A percentile compares a stretch with the other conserved stretches of the same genome.
phyloP scores from a whole-genome alignment of 2,888 invertebrate species.

The Bembecia ichneumoniformis region DNA sequence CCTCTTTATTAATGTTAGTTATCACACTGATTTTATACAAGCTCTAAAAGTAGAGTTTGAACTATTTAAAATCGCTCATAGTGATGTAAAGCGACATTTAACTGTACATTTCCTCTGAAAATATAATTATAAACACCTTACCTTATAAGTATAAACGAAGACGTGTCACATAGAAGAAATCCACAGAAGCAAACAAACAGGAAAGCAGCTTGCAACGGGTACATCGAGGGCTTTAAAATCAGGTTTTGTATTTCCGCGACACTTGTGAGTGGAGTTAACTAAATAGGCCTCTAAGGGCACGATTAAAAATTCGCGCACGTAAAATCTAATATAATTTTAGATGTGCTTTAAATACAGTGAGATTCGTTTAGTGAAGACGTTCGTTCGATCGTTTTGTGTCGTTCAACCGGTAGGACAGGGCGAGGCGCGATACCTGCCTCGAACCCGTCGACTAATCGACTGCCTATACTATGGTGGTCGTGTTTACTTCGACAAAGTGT shows the following conservation, averaged over 20 bases:
- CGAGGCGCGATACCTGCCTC: slow-evolving; percentile 41
- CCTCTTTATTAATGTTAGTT: too few species aligned
- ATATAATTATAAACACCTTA: background rate
- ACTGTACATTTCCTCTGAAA: too few species aligned
- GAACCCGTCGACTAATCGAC: slow-evolving; percentile 43
- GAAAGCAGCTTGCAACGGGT: slow-evolving; percentile 28
- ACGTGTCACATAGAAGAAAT: background rate
- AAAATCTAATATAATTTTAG: slow-evolving; percentile 4
- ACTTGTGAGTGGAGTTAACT: slow-evolving; percentile 15
- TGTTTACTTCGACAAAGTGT: slow-evolving; percentile 35
- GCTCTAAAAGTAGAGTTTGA: too few species aligned
- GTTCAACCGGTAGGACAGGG: slow-evolving; percentile 49
- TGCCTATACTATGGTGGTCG: slow-evolving; percentile 27
- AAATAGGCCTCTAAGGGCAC: background rate
- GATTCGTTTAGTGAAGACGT: slow-evolving; percentile 40
- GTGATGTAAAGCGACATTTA: too few species aligned
- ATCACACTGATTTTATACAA: too few species aligned
- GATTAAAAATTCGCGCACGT: background rate
- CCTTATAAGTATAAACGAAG: background rate
- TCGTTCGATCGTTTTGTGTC: slow-evolving; percentile 67
- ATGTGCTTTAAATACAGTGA: slow-evolving; percentile 23
- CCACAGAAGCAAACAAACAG: slow-evolving; percentile 28
- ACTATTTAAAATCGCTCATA: too few species aligned
- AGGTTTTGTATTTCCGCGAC: slow-evolving; percentile 54
- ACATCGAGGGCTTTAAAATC: slow-evolving; percentile 39